Evolutionary conservation across 2,888 invertebrate species (phyloP).

Genomic region (Machimus atricapillus): DNA sequence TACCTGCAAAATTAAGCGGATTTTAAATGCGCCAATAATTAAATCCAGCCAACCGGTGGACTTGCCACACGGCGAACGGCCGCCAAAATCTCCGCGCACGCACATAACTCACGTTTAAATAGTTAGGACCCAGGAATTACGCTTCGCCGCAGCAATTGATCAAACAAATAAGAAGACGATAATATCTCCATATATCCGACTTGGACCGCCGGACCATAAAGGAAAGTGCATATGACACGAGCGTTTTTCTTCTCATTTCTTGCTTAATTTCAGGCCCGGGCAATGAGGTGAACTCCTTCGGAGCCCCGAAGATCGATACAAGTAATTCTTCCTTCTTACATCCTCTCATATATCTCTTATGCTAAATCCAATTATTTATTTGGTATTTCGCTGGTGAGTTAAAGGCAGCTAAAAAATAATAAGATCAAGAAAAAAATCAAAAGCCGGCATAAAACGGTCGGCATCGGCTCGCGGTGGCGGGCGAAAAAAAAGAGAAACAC

Average conservation of each 20-base stretch:
- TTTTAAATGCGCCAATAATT: constrained; percentile 4
- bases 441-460: background rate
- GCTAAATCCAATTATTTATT: constrained; percentile 46
- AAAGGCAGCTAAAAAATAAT: constrained; percentile 33
- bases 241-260: constrained; percentile 20
- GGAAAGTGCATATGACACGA: constrained; percentile 29
- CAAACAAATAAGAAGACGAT: constrained; percentile 32
- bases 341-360: constrained; percentile 44
- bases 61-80: background rate
- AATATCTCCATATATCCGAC: constrained; percentile 26
- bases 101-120: constrained; percentile 35
- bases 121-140: constrained; percentile 25
- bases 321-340: constrained; percentile 38
- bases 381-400: constrained; percentile 43
- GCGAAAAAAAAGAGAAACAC: background rate
- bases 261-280: constrained; percentile 1
- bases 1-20: background rate
- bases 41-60: background rate
- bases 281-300: constrained; percentile 16
- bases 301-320: constrained; percentile 33
- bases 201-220: constrained; percentile 2
- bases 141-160: constrained; percentile 37
- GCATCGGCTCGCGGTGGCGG: background rate
- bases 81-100: background rate
- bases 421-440: constrained; percentile 25